These are phyloP conservation scores for Antechinus flavipes DNA, from an alignment of 2,113 vertebrate genomes.

Conservation along the genomic window DNA sequence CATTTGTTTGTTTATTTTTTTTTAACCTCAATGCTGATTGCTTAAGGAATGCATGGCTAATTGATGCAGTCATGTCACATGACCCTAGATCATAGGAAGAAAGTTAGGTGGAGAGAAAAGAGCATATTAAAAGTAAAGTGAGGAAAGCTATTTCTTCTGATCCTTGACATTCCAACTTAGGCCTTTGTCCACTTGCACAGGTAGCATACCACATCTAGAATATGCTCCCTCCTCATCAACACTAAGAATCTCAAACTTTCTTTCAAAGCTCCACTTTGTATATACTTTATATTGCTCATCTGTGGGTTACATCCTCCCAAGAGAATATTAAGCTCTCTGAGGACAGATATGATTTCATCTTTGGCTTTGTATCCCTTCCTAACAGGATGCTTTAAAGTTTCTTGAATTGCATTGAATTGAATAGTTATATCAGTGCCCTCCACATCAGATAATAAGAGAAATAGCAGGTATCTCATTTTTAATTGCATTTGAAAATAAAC, in stretches of 20 bases:
- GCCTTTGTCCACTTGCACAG: background rate
- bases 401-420: background rate
- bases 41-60: constrained; percentile 20
- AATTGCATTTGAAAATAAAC: constrained; percentile 14
- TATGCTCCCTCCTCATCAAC: background rate
- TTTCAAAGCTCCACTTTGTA: background rate
- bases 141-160: constrained; percentile 13
- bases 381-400: background rate
- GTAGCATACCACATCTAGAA: background rate
- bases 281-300: background rate
- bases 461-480: constrained; percentile 43
- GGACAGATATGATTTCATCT: background rate
- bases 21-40: background rate
- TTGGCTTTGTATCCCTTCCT: background rate
- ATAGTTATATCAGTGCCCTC: background rate
- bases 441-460: constrained; percentile 15
- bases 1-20: background rate
- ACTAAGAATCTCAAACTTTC: background rate
- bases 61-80: background rate
- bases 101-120: background rate
- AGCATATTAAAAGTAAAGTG: background rate
- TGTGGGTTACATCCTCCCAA: background rate
- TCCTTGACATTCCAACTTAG: constrained; percentile 4
- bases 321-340: background rate
- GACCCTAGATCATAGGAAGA: background rate